These are phyloP conservation scores for Spilosoma lubricipeda DNA, from an alignment of 2,888 invertebrate genomes.

Conservation along the genomic window DNA sequence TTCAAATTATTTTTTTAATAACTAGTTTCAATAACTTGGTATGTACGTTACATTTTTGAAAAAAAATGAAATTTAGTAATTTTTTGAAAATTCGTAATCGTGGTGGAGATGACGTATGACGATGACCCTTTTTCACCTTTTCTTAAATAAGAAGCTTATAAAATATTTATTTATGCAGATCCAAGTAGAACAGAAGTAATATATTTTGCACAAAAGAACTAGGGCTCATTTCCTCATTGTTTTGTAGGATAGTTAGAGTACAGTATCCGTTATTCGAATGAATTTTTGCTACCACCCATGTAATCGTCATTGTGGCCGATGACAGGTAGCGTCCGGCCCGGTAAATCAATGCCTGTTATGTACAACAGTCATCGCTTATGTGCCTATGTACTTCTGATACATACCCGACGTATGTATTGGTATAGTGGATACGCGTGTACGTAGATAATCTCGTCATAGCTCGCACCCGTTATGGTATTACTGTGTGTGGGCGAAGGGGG, in stretches of 20 bases:
- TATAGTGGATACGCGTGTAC: conserved; percentile 78
- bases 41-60: neutral
- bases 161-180: neutral
- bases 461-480: conserved; percentile 86
- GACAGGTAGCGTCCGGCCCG: conserved; percentile 77
- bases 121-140: neutral
- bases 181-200: neutral
- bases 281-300: conserved; percentile 68
- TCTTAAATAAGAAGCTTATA: neutral
- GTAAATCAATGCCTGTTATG: conserved; percentile 80
- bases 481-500: conserved; percentile 74
- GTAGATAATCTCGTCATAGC: conserved; percentile 86
- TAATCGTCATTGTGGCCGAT: conserved; percentile 74
- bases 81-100: neutral
- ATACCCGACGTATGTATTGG: conserved; percentile 75
- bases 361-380: conserved; percentile 79
- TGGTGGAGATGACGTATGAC: neutral
- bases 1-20: too few relatives aligned
- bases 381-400: conserved; percentile 74
- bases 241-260: neutral
- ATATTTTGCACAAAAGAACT: neutral
- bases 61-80: too few relatives aligned
- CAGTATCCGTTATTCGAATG: conserved; percentile 34
- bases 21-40: too few relatives aligned
- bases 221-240: neutral